Percentiles rank a stretch among this genome's conserved stretches.
These are phyloP conservation scores for Watsonalla cultraria DNA, from an alignment of 2,888 invertebrate genomes.

Conservation along the genomic window DNA sequence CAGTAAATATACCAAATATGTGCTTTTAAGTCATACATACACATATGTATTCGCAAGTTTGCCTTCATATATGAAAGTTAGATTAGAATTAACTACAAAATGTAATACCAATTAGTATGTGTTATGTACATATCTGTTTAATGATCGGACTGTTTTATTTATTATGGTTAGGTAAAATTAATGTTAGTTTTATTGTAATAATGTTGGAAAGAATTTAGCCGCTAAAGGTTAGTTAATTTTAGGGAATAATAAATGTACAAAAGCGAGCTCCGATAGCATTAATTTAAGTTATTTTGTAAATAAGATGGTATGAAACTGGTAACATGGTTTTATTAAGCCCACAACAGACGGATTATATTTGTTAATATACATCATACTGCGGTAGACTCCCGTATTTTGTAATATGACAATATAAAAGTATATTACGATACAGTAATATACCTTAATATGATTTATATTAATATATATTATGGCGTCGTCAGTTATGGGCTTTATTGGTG, in stretches of 20 bases:
- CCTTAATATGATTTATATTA: no score
- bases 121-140: constrained; percentile 6
- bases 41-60: constrained; percentile 56
- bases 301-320: neutral
- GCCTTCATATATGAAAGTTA: constrained; percentile 57
- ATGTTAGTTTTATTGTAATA: constrained; percentile 8
- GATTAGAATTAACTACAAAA: constrained; percentile 7
- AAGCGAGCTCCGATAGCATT: constrained; percentile 16
- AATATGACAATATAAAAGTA: no score
- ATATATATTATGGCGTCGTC: no score
- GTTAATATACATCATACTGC: no score
- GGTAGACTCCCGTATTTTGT: no score
- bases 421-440: no score
- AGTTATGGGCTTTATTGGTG: neutral
- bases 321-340: neutral
- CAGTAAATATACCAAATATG: constrained; percentile 73
- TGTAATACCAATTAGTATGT: constrained; percentile 7
- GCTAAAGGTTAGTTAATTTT: neutral
- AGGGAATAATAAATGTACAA: constrained; percentile 42
- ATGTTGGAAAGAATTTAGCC: neutral
- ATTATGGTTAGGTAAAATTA: constrained; percentile 36
- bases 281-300: neutral
- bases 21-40: constrained; percentile 67
- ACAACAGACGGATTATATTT: no score
- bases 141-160: constrained; percentile 47